Conservation (phyloP, 64 coral and sea anemone genomes). For the Cladopsammia gracilis region DNA sequence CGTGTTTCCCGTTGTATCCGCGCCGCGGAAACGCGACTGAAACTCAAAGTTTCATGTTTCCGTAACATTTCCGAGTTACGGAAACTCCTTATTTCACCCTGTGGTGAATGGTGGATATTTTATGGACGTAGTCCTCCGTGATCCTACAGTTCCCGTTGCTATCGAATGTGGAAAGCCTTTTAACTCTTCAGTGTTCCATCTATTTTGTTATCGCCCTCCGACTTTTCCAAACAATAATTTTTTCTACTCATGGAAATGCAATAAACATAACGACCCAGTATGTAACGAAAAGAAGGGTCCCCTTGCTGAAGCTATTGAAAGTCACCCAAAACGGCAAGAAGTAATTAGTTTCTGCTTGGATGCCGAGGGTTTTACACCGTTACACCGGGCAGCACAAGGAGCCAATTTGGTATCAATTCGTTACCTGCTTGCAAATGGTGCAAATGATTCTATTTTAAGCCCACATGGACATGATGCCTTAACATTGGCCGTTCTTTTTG, state of each 20-base stretch:
- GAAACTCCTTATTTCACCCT: too few relatives aligned
- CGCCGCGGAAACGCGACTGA: too few relatives aligned
- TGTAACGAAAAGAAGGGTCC: neutral
- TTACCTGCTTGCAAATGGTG: neutral
- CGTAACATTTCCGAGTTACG: too few relatives aligned
- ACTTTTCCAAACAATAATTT: neutral
- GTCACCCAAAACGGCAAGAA: neutral
- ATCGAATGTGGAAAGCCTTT: neutral
- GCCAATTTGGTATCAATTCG: neutral
- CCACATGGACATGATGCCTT: neutral
- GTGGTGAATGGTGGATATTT: too few relatives aligned
- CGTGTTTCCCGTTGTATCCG: too few relatives aligned
- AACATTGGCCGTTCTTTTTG: neutral
- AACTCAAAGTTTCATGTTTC: too few relatives aligned
- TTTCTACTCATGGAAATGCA: neutral
- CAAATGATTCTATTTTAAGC: neutral
- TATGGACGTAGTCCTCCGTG: neutral
- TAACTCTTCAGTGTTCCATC: neutral
- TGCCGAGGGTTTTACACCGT: neutral
- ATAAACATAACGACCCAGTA: too few relatives aligned
- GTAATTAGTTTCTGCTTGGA: neutral
- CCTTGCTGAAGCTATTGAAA: neutral
- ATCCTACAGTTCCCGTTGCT: neutral
- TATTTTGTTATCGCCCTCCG: neutral
- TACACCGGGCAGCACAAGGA: conserved; percentile 8